phyloP scores from a whole-genome alignment of 2,113 vertebrate species.

The Gobius niger region DNA sequence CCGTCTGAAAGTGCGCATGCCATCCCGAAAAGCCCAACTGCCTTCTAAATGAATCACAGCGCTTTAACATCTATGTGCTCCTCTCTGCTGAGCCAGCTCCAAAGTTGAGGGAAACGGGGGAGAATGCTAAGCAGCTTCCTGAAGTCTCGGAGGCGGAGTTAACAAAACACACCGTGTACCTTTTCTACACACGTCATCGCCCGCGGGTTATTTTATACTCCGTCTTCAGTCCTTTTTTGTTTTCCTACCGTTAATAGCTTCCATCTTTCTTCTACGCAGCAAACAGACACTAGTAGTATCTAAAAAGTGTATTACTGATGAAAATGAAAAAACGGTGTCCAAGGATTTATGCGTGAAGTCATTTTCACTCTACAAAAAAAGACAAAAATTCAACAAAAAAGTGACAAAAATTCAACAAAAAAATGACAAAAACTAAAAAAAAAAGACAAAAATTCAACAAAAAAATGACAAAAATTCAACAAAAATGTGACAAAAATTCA shows the following conservation, averaged over 20 bases:
- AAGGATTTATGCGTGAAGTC: too few relatives aligned
- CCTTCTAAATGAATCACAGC: conserved; percentile 62
- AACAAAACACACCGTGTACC: conserved; percentile 26
- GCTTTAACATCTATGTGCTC: conserved; percentile 54
- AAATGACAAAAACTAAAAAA: too few relatives aligned
- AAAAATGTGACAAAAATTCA: too few relatives aligned
- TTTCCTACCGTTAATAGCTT: background rate
- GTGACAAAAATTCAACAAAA: too few relatives aligned
- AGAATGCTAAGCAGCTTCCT: conserved; percentile 53
- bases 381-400: too few relatives aligned
- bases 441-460: too few relatives aligned
- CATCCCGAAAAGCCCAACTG: conserved; percentile 41
- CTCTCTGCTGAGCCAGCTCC: conserved; percentile 63
- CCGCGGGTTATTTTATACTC: conserved; percentile 15
- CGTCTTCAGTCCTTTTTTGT: conserved; percentile 28
- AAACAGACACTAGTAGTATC: background rate
- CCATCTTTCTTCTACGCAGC: conserved; percentile 1
- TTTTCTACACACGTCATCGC: conserved; percentile 17
- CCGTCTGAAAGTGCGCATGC: background rate
- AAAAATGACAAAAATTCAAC: too few relatives aligned
- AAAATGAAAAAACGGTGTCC: background rate
- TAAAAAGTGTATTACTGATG: too few relatives aligned
- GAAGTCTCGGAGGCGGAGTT: conserved; percentile 15
- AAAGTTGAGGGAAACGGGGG: conserved; percentile 45
- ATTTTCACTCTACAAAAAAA: too few relatives aligned